Conservation (phyloP, 1,140 invertebrate genomes). For the Bombus balteatus region DNA sequence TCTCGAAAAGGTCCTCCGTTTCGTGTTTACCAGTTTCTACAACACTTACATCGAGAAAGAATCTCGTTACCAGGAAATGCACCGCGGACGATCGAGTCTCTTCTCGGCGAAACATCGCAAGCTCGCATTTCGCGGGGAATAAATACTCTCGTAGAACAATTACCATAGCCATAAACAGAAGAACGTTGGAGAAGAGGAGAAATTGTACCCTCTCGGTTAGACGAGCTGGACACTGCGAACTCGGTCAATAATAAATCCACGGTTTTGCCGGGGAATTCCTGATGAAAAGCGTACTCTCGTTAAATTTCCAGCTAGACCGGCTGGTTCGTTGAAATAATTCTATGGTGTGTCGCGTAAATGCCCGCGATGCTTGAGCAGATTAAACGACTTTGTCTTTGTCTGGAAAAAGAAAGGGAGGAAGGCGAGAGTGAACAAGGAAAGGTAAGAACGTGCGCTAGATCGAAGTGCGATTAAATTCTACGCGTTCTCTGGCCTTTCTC, state of each 20-base stretch:
- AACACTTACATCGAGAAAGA: neutral
- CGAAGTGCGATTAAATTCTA: constrained; percentile 62
- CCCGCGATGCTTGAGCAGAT: neutral
- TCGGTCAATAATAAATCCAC: constrained; percentile 57
- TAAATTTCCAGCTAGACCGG: constrained; percentile 74
- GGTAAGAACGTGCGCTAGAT: constrained; percentile 48
- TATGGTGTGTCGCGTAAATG: constrained; percentile 59
- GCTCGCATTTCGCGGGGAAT: neutral
- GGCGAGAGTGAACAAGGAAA: neutral
- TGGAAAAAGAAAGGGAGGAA: neutral
- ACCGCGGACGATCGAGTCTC: neutral
- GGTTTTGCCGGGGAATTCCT: constrained; percentile 9
- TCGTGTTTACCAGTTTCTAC: neutral
- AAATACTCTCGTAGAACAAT: neutral
- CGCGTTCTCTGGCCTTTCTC: constrained; percentile 16
- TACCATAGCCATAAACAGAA: neutral
- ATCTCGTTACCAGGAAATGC: constrained; percentile 22
- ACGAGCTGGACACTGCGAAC: neutral
- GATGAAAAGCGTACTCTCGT: constrained; percentile 75
- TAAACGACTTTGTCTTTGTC: constrained; percentile 46
- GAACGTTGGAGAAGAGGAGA: neutral
- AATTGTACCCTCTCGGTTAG: constrained; percentile 26
- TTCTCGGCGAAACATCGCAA: neutral
- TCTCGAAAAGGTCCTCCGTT: neutral
- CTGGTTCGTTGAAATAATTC: constrained; percentile 76